Evolutionary conservation across 1,140 invertebrate species (phyloP), one percentile per base, ranked within the genome.

Genomic region (Thaumetopoea pityocampa): DNA sequence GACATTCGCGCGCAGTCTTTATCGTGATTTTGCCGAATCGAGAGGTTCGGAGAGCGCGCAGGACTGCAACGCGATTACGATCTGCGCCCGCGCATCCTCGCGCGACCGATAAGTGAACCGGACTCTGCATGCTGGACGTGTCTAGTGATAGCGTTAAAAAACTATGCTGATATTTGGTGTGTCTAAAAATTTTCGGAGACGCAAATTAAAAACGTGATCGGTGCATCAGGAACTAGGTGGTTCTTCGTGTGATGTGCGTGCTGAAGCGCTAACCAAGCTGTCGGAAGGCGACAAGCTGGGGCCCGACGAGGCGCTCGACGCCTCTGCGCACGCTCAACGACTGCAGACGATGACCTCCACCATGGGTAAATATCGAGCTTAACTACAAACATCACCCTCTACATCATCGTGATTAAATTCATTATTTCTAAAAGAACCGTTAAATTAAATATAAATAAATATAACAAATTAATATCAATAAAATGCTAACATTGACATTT

Each of bases 1-100:
- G 73, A 81, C 77, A 81, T 83, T 83, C 59, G 77, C 73, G 79
- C 74, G 68, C 79, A 83, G 79, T 83, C 74, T 77, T 84, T 84
- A 84, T 84, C 80, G 80, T 77, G 77, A 74, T 73, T 84, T 78
- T 78, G 80, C 77, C 80, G 77, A 84, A 84, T 74, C 77, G 59
- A 81, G 77, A 80, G 70, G 77, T 74, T 79, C 68, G 61, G 57
- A 55, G 61, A 68, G 57, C 61, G 67, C 70, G 64, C 63, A 59
- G 51, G 45, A 44, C 43, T 51, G 52, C 55, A 44, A 57, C 54
- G 45, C 45, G 37, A 48, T 49, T 49, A 56, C 43, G 49, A 66
- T 36, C 43, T 55, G 42, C 61, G 51, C 51, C 45, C 52, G 61
- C 62, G 53, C 56, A 49, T 43, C 61, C 42, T 50, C 48, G 50